Conservation (phyloP, 2,113 vertebrate genomes). For the Saccopteryx leptura region DNA sequence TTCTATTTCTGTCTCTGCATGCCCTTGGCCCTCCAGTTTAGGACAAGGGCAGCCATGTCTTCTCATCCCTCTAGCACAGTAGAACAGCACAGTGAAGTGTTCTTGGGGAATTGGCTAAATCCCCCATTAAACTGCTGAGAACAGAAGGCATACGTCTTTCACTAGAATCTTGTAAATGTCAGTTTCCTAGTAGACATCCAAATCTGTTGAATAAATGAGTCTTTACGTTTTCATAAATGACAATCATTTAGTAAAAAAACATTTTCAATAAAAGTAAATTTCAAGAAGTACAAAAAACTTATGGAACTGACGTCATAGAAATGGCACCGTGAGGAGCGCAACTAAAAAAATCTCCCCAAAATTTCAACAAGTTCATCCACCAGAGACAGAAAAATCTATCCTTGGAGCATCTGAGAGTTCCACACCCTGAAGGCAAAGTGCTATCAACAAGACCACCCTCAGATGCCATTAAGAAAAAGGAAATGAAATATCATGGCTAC, state of each 20-base stretch:
- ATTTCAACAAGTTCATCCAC: too few species aligned
- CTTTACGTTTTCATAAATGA: neutral
- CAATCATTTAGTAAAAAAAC: slow-evolving; percentile 36
- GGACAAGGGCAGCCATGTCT: neutral
- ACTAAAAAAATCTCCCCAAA: too few species aligned
- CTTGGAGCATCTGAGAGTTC: too few species aligned
- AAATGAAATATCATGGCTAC: too few species aligned
- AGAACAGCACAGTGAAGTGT: neutral
- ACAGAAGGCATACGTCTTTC: neutral
- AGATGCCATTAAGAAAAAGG: too few species aligned
- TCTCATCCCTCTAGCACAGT: neutral
- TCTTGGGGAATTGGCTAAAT: neutral
- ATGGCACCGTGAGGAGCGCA: too few species aligned
- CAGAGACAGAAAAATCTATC: too few species aligned
- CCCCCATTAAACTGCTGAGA: neutral
- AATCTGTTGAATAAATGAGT: slow-evolving; percentile 7
- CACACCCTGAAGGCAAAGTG: too few species aligned
- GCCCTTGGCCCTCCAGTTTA: neutral
- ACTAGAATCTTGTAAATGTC: neutral
- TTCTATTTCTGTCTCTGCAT: neutral
- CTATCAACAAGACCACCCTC: too few species aligned
- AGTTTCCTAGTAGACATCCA: neutral
- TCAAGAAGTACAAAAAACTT: neutral
- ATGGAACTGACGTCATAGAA: neutral
- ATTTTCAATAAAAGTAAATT: neutral